Evolutionary conservation across 2,888 invertebrate genomes (phyloP), one percentile per base, ranked within the genome.

Genomic region (Polyommatus icarus): DNA sequence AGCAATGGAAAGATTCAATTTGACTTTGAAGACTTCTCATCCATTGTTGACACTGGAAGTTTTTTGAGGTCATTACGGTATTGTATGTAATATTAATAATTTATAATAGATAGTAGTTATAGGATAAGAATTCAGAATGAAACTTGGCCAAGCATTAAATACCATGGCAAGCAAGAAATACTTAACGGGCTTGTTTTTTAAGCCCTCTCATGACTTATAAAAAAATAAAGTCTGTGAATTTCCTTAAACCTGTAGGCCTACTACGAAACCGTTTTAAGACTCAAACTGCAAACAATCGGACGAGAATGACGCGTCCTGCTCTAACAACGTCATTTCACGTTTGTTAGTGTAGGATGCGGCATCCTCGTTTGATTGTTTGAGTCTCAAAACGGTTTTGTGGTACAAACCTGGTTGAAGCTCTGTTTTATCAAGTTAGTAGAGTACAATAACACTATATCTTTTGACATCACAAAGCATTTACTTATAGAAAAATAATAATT

Each of bases 61-160:
- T 94, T 94, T 82, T 85, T 94, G 40, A 89, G 87, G 83, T 91
- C 91, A 1, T 84, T 94, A 78, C 93, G 91, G 83, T 94, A 89
- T 87, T 92, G 93, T 84, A 84, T 94, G 81, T 94, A 87, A 88
- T 73, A 12, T 76, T 1, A 20, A 36, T 76, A 12, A 57, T 54
- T 46, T 46, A 10, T 46, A 46, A 46, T 46, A 46, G 10, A 46
- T 46, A 10, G 46, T 46, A 46, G 46, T 10, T 40, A 40, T 10
- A 8, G 40, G 40, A 40, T 46, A 46, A 46, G 54, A 18, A 54
- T 18, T 18, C 5, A 54, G 5, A 18, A 54, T 18, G 15, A 54
- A 54, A 18, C 54, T 36, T 36, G 7, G 36, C 36, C 36, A 36
- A 7, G 36, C 36, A 36, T 3, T 32, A 50, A 24, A 32, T 32